These are phyloP conservation scores for Actinostola sp. DNA, from an alignment of 92 coral and sea anemone genomes.

Conservation along the genomic window DNA sequence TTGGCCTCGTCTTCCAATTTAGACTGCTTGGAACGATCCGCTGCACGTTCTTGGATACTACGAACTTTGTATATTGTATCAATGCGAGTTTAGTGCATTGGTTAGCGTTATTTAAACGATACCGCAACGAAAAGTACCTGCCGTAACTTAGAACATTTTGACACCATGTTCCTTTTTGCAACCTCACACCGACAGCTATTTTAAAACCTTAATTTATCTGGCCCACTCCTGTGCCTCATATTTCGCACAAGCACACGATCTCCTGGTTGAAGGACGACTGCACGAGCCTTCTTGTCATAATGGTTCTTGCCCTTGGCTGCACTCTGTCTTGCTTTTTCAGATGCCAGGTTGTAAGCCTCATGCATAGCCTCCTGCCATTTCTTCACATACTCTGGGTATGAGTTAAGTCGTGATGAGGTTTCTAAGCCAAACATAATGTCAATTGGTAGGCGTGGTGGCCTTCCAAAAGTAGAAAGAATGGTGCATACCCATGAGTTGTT, in stretches of 20 bases:
- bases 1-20: too few species aligned
- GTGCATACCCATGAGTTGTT: conserved; percentile 49
- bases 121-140: too few species aligned
- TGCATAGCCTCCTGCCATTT: conserved; percentile 44
- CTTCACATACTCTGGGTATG: conserved; percentile 33
- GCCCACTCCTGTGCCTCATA: conserved; percentile 45
- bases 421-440: conserved; percentile 41
- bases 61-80: too few species aligned
- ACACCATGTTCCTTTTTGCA: too few species aligned
- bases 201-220: conserved; percentile 54
- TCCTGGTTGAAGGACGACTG: conserved; percentile 37
- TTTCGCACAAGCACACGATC: conserved; percentile 59
- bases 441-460: conserved; percentile 32
- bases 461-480: conserved; percentile 41
- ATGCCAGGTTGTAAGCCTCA: conserved; percentile 53
- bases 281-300: conserved; percentile 35
- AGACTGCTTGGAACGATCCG: too few species aligned
- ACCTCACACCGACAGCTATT: too few species aligned
- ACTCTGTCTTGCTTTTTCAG: conserved; percentile 29
- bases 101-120: too few species aligned
- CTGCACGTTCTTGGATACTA: too few species aligned
- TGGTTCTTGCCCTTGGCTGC: conserved; percentile 28
- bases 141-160: too few species aligned
- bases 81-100: too few species aligned
- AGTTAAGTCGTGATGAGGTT: conserved; percentile 12